Base-by-base conservation (phyloP, 1,140 invertebrate species). In the Samia ricini region DNA sequence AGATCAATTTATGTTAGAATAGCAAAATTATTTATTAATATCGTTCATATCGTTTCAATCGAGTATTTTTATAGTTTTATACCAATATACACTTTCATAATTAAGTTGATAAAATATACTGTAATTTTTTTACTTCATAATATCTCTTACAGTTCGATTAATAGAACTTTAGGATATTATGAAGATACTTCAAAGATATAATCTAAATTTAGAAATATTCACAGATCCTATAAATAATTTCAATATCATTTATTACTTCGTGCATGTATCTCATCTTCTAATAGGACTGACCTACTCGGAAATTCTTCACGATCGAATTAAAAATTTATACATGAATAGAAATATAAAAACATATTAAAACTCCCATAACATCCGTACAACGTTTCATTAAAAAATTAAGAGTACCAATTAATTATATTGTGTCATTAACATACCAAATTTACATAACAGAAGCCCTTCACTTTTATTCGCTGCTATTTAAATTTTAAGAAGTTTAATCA, bases 151-250 rank as follows among this genome's bases (percentile, higher is more conserved):
- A 72, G 72, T 76, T 76, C 73, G 57, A 49, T 65, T 60, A 12
- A 69, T 56, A 69, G 70, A 76, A 76, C 71, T 72, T 66, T 72
- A 66, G 71, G 73, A 76, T 75, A 60, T 61, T 42, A 65, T 24
- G 64, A 68, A 69, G 55, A 19, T 15, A 12, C 4, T 42, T 42
- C 3, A 42, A 42, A 42, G 23, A 50, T 54, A 33, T 60, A 42
- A 10, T 10, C 1, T 63, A 8, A 52, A 21, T 52, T 52, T 52
- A 22, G 15, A 22, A 20, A n/a, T 42, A 10, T 15, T 42, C 8
- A 42, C 10, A 42, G 33, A 42, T 42, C n/a, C 1, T 42, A 42
- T 42, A 42, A 36, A 36, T 36, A 36, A 36, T 36, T 36, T 36
- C 12, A 36, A 36, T 15, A 42, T 15, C n/a, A 42, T 42, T 42